Evolutionary conservation across 2,797 vertebrate genomes (phyloP).

Genomic region (Chaetophractus vellerosus): DNA sequence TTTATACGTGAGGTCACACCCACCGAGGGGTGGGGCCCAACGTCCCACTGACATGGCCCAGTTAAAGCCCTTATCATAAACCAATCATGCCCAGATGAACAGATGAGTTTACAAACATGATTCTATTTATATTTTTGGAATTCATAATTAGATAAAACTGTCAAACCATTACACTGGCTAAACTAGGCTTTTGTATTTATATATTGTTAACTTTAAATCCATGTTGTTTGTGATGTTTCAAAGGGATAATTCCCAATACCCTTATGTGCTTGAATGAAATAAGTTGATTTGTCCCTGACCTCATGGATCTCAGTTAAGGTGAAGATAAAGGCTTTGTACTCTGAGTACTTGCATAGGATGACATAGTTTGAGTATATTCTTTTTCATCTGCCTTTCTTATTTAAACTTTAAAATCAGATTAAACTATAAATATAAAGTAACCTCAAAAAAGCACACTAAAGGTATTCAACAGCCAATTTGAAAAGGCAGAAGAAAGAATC

Average conservation of each 20-base stretch:
- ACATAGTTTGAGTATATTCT: not conserved
- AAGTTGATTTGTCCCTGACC: not conserved
- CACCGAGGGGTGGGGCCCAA: too few species aligned
- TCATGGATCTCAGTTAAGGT: not conserved
- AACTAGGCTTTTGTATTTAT: not conserved
- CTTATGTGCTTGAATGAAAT: not conserved
- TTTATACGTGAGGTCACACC: too few species aligned
- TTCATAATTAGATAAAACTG: too few species aligned
- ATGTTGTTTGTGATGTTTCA: not conserved
- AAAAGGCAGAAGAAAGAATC: too few species aligned
- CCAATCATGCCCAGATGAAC: too few species aligned
- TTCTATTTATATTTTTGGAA: too few species aligned
- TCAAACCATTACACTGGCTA: too few species aligned
- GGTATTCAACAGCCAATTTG: too few species aligned
- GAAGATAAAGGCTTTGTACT: not conserved
- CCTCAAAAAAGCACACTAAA: too few species aligned
- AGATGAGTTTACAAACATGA: too few species aligned
- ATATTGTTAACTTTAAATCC: slow-evolving; percentile 46
- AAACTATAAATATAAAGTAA: not conserved
- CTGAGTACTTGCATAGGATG: not conserved
- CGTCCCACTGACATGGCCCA: too few species aligned
- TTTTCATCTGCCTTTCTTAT: not conserved
- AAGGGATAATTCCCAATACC: not conserved
- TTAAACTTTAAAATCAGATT: slow-evolving; percentile 48
- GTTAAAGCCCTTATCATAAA: too few species aligned